Evolutionary conservation across 2,113 vertebrate species (phyloP).

Genomic region (Prolemur simus): DNA sequence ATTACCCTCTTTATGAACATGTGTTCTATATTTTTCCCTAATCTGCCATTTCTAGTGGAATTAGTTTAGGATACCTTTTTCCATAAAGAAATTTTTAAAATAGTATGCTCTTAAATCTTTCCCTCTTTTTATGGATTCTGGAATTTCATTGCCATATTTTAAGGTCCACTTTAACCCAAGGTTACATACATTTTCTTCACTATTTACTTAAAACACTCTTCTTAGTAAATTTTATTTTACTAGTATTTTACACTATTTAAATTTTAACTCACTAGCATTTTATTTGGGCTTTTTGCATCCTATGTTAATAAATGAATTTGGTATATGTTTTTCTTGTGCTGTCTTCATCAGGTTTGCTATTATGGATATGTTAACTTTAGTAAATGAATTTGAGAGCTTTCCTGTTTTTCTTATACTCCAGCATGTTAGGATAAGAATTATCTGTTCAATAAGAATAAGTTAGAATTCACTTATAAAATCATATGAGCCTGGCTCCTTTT

Average conservation of each 20-base stretch:
- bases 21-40: background rate
- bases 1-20: background rate
- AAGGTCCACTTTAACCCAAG: background rate
- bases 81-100: background rate
- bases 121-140: background rate
- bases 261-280: background rate
- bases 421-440: background rate
- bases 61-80: background rate
- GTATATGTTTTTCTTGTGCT: background rate
- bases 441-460: background rate
- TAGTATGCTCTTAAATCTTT: background rate
- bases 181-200: background rate
- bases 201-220: background rate
- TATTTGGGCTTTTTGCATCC: background rate
- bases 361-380: background rate
- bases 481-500: background rate
- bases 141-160: background rate
- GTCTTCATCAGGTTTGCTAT: background rate
- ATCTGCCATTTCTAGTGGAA: background rate
- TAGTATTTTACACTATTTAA: background rate
- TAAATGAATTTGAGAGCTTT: background rate
- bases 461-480: background rate
- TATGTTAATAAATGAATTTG: background rate
- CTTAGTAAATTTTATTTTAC: background rate
- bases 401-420: background rate